Evolutionary conservation across 1,140 invertebrate species (phyloP).

Genomic region (Anastrepha obliqua): DNA sequence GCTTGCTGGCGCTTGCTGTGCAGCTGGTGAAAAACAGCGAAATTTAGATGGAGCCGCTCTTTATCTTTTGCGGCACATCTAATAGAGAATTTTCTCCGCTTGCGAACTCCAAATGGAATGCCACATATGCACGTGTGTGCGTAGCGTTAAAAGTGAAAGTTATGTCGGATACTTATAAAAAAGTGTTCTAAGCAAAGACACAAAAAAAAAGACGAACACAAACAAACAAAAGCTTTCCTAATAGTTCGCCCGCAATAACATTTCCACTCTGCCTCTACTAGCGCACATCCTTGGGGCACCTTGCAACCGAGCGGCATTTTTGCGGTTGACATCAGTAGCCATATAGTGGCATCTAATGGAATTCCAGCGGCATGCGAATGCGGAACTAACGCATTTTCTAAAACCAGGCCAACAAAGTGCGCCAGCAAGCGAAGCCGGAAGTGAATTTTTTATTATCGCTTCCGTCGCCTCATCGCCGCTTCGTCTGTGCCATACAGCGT

Average conservation of each 20-base stretch:
- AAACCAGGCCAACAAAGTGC: slow-evolving; percentile 64
- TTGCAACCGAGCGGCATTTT: no score
- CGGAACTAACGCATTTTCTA: slow-evolving; percentile 73
- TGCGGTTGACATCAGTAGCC: no score
- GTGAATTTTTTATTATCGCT: slow-evolving; percentile 62
- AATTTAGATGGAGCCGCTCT: slow-evolving; percentile 68
- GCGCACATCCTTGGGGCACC: neutral
- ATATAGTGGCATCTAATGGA: slow-evolving; percentile 28
- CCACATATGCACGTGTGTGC: neutral
- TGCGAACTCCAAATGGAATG: neutral
- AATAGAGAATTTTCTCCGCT: neutral
- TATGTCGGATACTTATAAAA: neutral
- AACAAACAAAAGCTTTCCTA: neutral
- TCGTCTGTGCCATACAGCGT: neutral
- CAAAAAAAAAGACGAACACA: neutral
- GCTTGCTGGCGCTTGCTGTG: slow-evolving; percentile 61
- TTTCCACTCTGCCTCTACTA: neutral
- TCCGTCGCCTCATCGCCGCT: neutral
- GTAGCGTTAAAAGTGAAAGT: slow-evolving; percentile 6
- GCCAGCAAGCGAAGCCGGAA: slow-evolving; percentile 65
- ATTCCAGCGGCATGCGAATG: slow-evolving; percentile 63
- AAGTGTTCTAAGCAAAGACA: neutral
- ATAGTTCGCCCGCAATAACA: neutral
- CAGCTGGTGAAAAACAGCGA: slow-evolving; percentile 72
- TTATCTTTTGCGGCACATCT: slow-evolving; percentile 45